Conservation (phyloP, 2,113 vertebrate species). For the Clupea harengus region DNA sequence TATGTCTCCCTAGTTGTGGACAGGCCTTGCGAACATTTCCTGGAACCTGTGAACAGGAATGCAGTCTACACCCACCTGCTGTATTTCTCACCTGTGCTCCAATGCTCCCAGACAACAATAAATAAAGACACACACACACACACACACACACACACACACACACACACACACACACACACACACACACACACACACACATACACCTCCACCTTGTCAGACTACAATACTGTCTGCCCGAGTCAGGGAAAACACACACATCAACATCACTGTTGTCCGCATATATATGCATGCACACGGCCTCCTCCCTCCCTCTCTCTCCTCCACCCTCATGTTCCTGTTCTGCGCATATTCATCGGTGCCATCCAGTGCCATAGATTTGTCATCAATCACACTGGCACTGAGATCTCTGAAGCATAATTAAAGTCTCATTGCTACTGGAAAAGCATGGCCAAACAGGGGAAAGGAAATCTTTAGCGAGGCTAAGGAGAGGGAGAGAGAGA, state of each 20-base stretch:
- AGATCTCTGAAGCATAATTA: background rate
- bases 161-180: constrained; percentile 20
- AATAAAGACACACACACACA: background rate
- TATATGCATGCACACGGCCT: background rate
- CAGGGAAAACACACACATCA: background rate
- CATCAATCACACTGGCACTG: constrained; percentile 1
- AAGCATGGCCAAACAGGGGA: constrained; percentile 24
- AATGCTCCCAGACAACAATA: constrained; percentile 23
- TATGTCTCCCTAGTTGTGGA: background rate
- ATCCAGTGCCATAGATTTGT: background rate
- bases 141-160: constrained; percentile 25
- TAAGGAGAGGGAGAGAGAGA: constrained; percentile 25
- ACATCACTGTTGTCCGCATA: background rate
- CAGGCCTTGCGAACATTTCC: constrained; percentile 35
- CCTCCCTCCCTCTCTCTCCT: background rate
- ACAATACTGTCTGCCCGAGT: constrained; percentile 2
- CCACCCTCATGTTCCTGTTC: background rate
- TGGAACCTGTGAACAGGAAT: constrained; percentile 46
- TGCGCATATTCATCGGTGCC: background rate
- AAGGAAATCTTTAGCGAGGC: constrained; percentile 28
- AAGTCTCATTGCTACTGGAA: background rate
- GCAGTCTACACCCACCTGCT: constrained; percentile 56
- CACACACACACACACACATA: constrained; percentile 19
- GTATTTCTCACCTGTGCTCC: constrained; percentile 66
- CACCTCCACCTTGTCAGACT: constrained; percentile 3